Evolutionary conservation across 2,113 vertebrate species (phyloP), one percentile per base, ranked within the genome.

Genomic region (Hypomesus transpacificus): DNA sequence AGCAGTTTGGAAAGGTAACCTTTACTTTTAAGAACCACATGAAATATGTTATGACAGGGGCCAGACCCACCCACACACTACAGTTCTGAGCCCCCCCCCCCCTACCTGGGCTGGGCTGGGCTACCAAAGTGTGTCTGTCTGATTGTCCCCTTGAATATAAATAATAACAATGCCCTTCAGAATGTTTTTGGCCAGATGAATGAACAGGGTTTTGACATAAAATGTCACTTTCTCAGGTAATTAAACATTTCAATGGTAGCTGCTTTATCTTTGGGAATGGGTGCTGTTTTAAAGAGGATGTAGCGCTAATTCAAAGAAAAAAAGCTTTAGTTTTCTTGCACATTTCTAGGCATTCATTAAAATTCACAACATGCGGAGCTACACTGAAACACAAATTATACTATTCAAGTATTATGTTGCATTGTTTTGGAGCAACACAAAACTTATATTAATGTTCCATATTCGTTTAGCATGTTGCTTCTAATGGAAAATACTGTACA

Each of bases 1-100:
- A 69, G 69, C 58, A 16, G 58, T 56, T 71, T 64, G 68, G 64
- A 71, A 75, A 73, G 78, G 64, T 80, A 80, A 80, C 74, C 78
- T 80, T 76, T 80, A 52, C 20, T 20, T 58, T 72, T 46, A 53
- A 54, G 58, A 22, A 20, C 18, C 22, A 59, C 52, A 20, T 20
- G 31, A 73, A 76, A 80, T 73, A 46, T 28, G 7, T 46, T 8
- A 46, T 69, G 78, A 76, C 73, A 80, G 65, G 20, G 20, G 52
- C 46, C 63, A 20, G 0, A 21, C 20, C 8, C 20, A 22, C 21
- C 64, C 60, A 34, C 31, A 4, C 31, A 34, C 31, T 7, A 34
- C 31, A 34, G 31, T 34, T 34, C 31, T 34, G 31, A 34, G 31
- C 7, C 4, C 31, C 31, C 31, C 6, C 31, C 1, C 24, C 31